A percentile compares a stretch with the other conserved stretches of the same genome.
phyloP scores from a whole-genome alignment of 1,140 invertebrate species.

The Temnothorax curvispinosus region DNA sequence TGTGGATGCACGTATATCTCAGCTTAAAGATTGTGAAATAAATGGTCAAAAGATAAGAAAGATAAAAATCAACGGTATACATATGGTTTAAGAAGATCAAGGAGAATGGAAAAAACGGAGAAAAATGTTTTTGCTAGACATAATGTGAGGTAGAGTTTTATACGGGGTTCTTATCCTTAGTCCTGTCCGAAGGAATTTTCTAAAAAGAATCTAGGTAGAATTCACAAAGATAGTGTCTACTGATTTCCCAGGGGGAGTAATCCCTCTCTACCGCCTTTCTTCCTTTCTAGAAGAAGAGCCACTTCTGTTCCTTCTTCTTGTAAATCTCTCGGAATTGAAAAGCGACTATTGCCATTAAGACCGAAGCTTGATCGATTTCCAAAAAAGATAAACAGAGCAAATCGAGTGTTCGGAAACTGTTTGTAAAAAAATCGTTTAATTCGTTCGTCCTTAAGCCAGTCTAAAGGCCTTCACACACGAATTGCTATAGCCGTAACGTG shows the following conservation, averaged over 20 bases:
- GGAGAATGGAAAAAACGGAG: constrained; percentile 12
- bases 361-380: constrained; percentile 51
- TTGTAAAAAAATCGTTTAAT: neutral
- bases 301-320: neutral
- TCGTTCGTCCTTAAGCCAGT: neutral
- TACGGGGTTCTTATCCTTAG: constrained; percentile 25
- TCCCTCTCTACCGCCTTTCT: constrained; percentile 44
- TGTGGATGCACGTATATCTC: neutral
- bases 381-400: neutral
- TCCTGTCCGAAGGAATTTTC: constrained; percentile 51
- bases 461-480: no score
- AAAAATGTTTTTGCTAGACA: constrained; percentile 23
- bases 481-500: no score
- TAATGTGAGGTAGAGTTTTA: constrained; percentile 48
- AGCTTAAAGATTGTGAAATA: neutral
- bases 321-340: constrained; percentile 48
- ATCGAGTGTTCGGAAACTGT: neutral
- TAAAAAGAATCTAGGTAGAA: constrained; percentile 60
- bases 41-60: neutral
- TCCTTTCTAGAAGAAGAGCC: neutral
- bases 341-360: constrained; percentile 49
- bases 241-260: constrained; percentile 70
- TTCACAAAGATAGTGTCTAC: constrained; percentile 64
- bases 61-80: neutral
- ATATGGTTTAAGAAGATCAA: neutral